phyloP scores from a whole-genome alignment of 2,888 invertebrate species.

The Emesis furor region DNA sequence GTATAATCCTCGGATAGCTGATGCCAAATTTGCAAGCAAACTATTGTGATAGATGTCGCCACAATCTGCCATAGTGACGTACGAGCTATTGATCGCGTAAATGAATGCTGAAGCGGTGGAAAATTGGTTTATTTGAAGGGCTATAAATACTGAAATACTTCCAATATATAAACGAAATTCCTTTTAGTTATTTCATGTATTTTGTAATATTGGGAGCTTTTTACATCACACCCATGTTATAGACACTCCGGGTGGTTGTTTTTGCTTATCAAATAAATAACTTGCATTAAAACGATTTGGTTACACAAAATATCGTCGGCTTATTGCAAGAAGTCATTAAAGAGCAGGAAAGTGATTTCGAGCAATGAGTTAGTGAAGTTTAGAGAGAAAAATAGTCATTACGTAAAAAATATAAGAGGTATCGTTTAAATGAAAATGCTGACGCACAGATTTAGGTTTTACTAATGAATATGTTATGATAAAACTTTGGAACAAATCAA shows the following conservation, averaged over 20 bases:
- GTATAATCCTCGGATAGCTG: constrained; percentile 83
- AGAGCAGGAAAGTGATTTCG: too few relatives aligned
- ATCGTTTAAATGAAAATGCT: too few relatives aligned
- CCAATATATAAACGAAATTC: constrained; percentile 15
- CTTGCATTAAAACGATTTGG: not conserved
- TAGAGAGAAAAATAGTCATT: too few relatives aligned
- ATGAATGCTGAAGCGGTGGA: constrained; percentile 39
- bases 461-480: too few relatives aligned
- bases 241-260: not conserved
- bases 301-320: not conserved
- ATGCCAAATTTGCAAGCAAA: constrained; percentile 87
- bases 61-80: constrained; percentile 83
- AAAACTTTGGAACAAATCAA: too few relatives aligned
- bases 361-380: too few relatives aligned
- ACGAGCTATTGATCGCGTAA: constrained; percentile 79
- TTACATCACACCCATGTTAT: not conserved
- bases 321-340: too few relatives aligned
- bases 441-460: too few relatives aligned
- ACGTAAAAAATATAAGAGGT: too few relatives aligned
- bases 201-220: not conserved
- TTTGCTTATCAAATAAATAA: not conserved
- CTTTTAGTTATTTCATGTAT: not conserved
- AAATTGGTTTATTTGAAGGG: constrained; percentile 18
- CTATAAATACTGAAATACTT: constrained; percentile 5
- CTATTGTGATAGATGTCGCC: constrained; percentile 86